Conservation (phyloP, 2,113 vertebrate genomes). For the Psittacus erithacus region DNA sequence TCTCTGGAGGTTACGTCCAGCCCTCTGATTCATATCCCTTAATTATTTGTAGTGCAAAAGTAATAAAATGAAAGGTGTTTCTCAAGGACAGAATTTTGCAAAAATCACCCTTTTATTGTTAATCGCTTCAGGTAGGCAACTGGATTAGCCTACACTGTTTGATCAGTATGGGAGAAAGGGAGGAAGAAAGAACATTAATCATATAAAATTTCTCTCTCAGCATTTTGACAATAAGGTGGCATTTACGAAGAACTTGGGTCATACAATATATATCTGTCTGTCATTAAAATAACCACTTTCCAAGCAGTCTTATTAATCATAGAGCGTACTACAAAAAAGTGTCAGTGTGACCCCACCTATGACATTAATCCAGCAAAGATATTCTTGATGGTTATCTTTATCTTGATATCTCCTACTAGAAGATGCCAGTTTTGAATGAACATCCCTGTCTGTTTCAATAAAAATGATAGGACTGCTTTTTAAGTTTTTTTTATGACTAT, state of each 20-base stretch:
- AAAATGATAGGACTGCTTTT: neutral
- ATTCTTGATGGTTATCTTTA: neutral
- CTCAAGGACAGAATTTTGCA: neutral
- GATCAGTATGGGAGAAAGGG: neutral
- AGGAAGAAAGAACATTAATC: conserved; percentile 18
- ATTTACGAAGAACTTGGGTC: conserved; percentile 40
- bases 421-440: neutral
- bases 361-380: neutral
- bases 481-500: neutral
- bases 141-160: neutral
- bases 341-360: neutral
- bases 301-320: conserved; percentile 44
- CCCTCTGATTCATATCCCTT: neutral
- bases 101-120: neutral
- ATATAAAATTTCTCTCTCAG: neutral
- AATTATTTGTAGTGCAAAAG: conserved; percentile 18
- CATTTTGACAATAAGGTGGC: conserved; percentile 39
- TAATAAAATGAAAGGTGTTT: neutral
- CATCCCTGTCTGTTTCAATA: neutral
- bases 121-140: neutral
- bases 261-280: conserved; percentile 38
- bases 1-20: neutral
- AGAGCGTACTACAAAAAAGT: neutral
- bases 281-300: conserved; percentile 35
- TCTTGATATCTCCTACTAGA: neutral